Evolutionary conservation across 1,140 invertebrate species (phyloP).

Genomic region (Listronotus bonariensis): DNA sequence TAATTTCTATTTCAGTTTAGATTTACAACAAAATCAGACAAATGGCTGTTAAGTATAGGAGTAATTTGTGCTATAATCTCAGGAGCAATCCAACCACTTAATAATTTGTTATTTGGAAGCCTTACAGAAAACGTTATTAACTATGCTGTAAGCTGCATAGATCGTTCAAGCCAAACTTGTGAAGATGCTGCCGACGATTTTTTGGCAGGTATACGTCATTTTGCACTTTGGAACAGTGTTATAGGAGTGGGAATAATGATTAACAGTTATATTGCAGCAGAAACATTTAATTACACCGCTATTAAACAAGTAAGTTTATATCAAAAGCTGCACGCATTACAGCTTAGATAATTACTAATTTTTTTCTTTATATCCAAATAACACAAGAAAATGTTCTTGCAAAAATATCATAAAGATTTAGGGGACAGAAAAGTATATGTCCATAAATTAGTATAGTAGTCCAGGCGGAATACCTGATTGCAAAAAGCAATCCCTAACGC

Average conservation of each 20-base stretch:
- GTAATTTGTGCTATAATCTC: constrained; percentile 63
- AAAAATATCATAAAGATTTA: no score
- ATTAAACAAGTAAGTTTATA: constrained; percentile 62
- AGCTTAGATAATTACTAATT: no score
- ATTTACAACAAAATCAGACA: constrained; percentile 64
- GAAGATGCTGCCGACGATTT: constrained; percentile 32
- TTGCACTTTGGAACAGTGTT: constrained; percentile 63
- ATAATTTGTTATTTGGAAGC: constrained; percentile 72
- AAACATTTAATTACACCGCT: constrained; percentile 69
- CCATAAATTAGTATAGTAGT: no score
- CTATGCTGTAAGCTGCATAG: constrained; percentile 40
- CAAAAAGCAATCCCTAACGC: no score
- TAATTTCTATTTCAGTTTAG: constrained; percentile 59
- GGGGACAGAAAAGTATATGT: no score
- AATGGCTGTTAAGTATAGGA: constrained; percentile 64
- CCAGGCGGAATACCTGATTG: no score
- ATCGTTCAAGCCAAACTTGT: not conserved
- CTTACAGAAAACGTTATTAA: constrained; percentile 62
- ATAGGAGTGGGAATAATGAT: constrained; percentile 65
- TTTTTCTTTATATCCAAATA: no score
- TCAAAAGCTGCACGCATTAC: no score
- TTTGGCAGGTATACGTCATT: constrained; percentile 57
- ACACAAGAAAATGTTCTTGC: no score
- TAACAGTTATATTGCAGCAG: constrained; percentile 66
- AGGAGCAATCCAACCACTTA: constrained; percentile 67